These are phyloP conservation scores for Orthosia cruda DNA, from an alignment of 2,888 invertebrate species.

Conservation along the genomic window DNA sequence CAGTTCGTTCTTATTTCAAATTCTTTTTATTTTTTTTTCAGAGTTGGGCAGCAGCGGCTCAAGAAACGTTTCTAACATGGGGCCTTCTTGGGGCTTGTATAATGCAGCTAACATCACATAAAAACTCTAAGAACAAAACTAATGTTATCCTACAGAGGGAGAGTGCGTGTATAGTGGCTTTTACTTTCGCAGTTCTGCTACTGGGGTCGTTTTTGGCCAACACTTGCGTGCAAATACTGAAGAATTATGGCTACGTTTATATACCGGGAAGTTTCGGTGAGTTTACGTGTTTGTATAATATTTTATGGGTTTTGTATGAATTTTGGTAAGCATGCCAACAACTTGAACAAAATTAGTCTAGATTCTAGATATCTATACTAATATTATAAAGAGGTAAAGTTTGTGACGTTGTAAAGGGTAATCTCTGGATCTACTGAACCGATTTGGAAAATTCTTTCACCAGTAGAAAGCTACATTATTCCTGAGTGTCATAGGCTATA, in stretches of 20 bases:
- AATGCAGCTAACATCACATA: slow-evolving; percentile 96
- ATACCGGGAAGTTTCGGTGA: slow-evolving; percentile 97
- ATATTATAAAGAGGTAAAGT: no score
- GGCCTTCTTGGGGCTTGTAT: slow-evolving; percentile 95
- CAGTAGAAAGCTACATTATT: no score
- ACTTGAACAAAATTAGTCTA: background rate
- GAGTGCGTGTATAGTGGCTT: slow-evolving; percentile 86
- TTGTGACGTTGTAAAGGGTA: no score
- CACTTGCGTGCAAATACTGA: slow-evolving; percentile 95
- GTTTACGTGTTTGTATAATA: slow-evolving; percentile 70
- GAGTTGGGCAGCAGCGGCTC: slow-evolving; percentile 97
- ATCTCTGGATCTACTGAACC: no score
- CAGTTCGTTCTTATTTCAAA: slow-evolving; percentile 43
- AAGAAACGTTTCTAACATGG: slow-evolving; percentile 97
- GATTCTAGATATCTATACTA: no score
- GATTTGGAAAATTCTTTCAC: no score
- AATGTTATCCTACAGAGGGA: slow-evolving; percentile 87
- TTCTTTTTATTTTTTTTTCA: slow-evolving; percentile 75
- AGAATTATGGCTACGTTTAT: slow-evolving; percentile 94
- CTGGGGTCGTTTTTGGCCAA: slow-evolving; percentile 96
- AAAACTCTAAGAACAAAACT: slow-evolving; percentile 93
- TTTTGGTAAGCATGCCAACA: background rate
- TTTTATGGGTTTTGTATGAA: background rate
- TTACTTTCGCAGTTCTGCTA: slow-evolving; percentile 95
- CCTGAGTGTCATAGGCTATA: no score